Percentiles rank a stretch among this genome's conserved stretches.
Conservation (phyloP, 2,113 vertebrate species). For the Benitochromis conjunctus region DNA sequence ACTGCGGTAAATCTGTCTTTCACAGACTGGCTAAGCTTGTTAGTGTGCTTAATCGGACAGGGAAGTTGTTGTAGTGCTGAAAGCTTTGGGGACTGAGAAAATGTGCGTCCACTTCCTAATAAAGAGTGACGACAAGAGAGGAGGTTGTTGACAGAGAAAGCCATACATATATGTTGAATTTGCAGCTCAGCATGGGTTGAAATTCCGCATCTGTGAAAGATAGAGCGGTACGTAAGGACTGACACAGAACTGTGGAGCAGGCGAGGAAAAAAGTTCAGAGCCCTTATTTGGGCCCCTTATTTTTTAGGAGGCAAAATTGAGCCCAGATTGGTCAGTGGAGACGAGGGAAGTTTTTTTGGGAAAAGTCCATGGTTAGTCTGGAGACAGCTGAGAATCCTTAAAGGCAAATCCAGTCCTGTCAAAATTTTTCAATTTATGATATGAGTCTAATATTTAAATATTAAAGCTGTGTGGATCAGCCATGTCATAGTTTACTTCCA, state of each 20-base stretch:
- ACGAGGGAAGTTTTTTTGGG: neutral
- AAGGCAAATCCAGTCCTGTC: neutral
- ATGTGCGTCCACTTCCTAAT: slow-evolving; percentile 3
- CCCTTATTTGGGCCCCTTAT: neutral
- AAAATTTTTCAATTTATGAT: neutral
- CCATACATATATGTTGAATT: slow-evolving; percentile 16
- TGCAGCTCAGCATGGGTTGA: slow-evolving; percentile 15
- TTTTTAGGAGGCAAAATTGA: neutral
- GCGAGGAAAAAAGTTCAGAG: neutral
- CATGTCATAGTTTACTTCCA: neutral
- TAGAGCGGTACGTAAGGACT: neutral
- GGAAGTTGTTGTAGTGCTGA: slow-evolving; percentile 43
- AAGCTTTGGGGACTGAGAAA: slow-evolving; percentile 38
- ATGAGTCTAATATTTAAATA: neutral
- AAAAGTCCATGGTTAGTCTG: neutral
- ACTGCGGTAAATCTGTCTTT: slow-evolving; percentile 61
- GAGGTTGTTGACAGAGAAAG: neutral
- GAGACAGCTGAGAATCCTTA: neutral
- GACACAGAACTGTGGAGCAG: neutral
- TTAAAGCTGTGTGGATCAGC: neutral
- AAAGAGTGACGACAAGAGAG: slow-evolving; percentile 27
- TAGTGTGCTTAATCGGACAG: slow-evolving; percentile 69
- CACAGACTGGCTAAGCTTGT: slow-evolving; percentile 61
- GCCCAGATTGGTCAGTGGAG: neutral
- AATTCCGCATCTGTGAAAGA: slow-evolving; percentile 31